A percentile compares a stretch with the other conserved stretches of the same genome.
Conservation (phyloP, 1,140 invertebrate species). For the Drosophila ohnishii region DNA sequence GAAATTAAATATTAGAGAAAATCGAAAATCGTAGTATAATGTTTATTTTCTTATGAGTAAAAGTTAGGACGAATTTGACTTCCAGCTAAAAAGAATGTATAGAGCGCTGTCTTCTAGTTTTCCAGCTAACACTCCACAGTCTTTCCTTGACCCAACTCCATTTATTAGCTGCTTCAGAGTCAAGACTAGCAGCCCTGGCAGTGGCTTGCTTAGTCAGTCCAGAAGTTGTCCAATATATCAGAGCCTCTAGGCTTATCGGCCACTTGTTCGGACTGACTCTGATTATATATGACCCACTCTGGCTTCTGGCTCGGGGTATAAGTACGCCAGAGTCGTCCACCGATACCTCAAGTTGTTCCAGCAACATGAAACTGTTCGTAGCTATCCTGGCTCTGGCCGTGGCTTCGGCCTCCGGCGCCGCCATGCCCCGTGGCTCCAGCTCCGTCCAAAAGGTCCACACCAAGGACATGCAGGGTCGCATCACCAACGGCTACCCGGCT, state of each 20-base stretch:
- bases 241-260: not conserved
- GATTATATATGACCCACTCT: constrained; percentile 23
- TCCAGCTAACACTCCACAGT: not conserved
- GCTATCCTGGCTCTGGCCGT: constrained; percentile 18
- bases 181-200: not conserved
- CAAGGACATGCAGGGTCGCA: constrained; percentile 35
- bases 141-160: not conserved
- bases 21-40: too few species aligned
- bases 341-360: constrained; percentile 3
- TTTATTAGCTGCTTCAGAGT: not conserved
- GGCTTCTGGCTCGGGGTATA: not conserved
- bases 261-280: not conserved
- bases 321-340: not conserved
- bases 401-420: constrained; percentile 11
- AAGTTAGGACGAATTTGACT: not conserved
- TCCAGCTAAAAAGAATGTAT: too few species aligned
- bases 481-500: constrained; percentile 33
- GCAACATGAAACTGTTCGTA: constrained; percentile 22
- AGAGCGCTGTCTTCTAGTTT: not conserved
- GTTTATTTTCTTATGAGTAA: not conserved
- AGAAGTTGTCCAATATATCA: not conserved
- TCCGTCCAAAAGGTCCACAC: constrained; percentile 6
- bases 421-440: constrained; percentile 1
- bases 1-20: too few species aligned
- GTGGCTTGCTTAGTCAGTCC: not conserved